Evolutionary conservation across 1,140 invertebrate genomes (phyloP).

Genomic region (Lucilia cuprina): DNA sequence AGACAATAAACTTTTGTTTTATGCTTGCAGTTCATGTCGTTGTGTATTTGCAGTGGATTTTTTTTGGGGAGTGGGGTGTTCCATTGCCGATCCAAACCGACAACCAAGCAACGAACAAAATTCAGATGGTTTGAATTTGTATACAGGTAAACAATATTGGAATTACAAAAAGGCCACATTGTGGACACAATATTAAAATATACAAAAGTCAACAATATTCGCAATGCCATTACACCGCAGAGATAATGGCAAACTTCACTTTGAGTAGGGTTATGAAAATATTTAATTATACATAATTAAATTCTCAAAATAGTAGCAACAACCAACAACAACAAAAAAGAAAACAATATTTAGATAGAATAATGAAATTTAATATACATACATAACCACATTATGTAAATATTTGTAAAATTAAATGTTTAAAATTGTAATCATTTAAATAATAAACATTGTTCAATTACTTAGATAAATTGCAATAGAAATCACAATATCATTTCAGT

Average conservation of each 20-base stretch:
- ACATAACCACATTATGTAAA: no score
- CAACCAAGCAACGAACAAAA: no score
- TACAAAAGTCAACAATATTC: not conserved
- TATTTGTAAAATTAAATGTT: no score
- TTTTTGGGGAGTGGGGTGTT: no score
- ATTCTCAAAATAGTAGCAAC: not conserved
- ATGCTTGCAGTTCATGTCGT: not conserved
- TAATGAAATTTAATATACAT: no score
- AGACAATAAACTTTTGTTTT: not conserved
- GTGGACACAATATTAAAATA: not conserved
- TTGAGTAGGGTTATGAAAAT: not conserved
- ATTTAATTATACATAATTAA: not conserved
- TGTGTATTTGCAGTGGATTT: not conserved
- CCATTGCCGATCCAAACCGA: no score
- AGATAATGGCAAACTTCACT: not conserved
- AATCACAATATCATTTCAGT: no score
- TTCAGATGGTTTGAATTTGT: not conserved
- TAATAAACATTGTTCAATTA: no score
- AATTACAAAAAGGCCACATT: not conserved
- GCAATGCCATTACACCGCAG: not conserved
- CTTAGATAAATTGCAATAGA: no score
- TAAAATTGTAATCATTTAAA: no score
- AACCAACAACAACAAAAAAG: not conserved
- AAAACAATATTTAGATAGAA: not conserved
- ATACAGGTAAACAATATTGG: not conserved